Conservation (phyloP, 2,113 vertebrate species). For the Hippocampus zosterae region DNA sequence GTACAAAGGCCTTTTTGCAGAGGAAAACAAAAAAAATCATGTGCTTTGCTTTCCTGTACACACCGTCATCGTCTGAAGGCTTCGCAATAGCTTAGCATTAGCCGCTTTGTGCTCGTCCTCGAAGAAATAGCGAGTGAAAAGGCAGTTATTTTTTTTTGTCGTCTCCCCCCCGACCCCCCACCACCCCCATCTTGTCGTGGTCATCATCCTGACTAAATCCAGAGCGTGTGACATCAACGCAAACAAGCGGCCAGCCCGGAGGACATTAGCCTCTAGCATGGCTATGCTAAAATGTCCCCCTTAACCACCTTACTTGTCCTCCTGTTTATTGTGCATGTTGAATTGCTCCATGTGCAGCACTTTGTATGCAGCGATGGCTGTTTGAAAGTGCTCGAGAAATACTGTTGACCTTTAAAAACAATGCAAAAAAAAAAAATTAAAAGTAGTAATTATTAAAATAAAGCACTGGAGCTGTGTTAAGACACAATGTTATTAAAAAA, state of each 20-base stretch:
- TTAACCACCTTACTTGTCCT: too few species aligned
- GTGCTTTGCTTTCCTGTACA: slow-evolving; percentile 69
- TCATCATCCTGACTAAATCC: slow-evolving; percentile 47
- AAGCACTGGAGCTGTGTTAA: slow-evolving; percentile 57
- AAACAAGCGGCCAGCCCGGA: neutral
- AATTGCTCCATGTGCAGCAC: too few species aligned
- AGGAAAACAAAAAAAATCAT: slow-evolving; percentile 51
- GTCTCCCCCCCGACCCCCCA: too few species aligned
- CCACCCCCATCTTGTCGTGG: slow-evolving; percentile 45
- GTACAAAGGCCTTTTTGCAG: slow-evolving; percentile 74
- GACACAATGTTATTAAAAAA: slow-evolving; percentile 65
- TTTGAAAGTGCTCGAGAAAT: too few species aligned
- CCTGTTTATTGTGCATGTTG: too few species aligned
- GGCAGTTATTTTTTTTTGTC: slow-evolving; percentile 33
- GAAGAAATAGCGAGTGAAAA: slow-evolving; percentile 52
- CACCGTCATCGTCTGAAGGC: neutral
- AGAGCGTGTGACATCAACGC: neutral
- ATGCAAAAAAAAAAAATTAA: slow-evolving; percentile 14
- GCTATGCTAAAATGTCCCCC: slow-evolving; percentile 69
- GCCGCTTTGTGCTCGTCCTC: slow-evolving; percentile 9
- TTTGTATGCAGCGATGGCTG: too few species aligned
- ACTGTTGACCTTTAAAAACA: neutral
- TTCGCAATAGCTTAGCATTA: neutral
- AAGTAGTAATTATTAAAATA: slow-evolving; percentile 60
- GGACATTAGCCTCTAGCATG: slow-evolving; percentile 63